These are phyloP conservation scores for Ascaphus truei DNA, from an alignment of 2,113 vertebrate species.

Conservation along the genomic window DNA sequence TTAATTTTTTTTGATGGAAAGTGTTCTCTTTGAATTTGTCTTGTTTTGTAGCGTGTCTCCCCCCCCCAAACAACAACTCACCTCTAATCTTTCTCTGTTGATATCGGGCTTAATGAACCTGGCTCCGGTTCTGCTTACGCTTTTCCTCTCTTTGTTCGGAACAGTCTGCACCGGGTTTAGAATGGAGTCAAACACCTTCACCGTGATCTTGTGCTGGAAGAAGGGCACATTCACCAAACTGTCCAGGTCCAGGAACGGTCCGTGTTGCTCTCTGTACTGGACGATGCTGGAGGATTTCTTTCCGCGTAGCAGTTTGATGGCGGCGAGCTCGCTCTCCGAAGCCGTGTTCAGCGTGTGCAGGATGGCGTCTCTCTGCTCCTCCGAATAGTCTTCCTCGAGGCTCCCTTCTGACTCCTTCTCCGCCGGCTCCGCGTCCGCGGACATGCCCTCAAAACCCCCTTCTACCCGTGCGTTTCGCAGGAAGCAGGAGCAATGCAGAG, in stretches of 20 bases:
- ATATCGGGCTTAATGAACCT: constrained; percentile 69
- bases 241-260: constrained; percentile 63
- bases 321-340: constrained; percentile 54
- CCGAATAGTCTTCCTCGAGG: constrained; percentile 47
- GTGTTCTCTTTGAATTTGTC: no score
- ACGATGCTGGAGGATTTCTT: constrained; percentile 57
- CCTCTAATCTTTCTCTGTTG: constrained; percentile 63
- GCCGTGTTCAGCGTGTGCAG: constrained; percentile 65
- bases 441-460: not conserved
- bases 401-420: not conserved
- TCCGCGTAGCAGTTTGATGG: constrained; percentile 61
- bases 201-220: constrained; percentile 65
- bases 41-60: no score
- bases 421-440: not conserved
- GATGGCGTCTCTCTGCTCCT: constrained; percentile 59
- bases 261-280: constrained; percentile 57
- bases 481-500: constrained; percentile 59
- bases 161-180: constrained; percentile 51
- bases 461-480: constrained; percentile 49
- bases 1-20: no score
- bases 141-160: constrained; percentile 49
- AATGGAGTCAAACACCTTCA: constrained; percentile 64
- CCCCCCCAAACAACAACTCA: constrained; percentile 24
- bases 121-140: constrained; percentile 32
- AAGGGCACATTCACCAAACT: constrained; percentile 59